Percentiles rank a stretch among this genome's conserved stretches.
These are phyloP conservation scores for Drosophila lutescens DNA, from an alignment of 2,888 invertebrate genomes.

Conservation along the genomic window DNA sequence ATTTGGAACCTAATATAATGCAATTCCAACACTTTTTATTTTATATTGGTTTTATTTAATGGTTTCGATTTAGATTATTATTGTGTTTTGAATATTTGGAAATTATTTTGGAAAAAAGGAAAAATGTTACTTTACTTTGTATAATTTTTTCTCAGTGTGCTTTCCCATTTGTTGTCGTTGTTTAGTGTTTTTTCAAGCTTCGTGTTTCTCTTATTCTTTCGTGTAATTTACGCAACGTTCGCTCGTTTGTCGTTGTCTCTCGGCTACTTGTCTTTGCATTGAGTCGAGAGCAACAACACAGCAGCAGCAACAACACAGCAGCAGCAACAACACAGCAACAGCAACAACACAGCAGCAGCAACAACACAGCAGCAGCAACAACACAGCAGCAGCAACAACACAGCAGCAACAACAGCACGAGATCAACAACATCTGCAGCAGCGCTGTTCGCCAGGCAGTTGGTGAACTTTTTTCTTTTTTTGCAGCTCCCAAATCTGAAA, in stretches of 20 bases:
- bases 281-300: slow-evolving; percentile 28
- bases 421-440: slow-evolving; percentile 72
- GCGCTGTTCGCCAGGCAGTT: slow-evolving; percentile 44
- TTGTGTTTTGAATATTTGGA: no score
- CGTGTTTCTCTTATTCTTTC: slow-evolving; percentile 39
- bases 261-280: slow-evolving; percentile 68
- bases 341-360: slow-evolving; percentile 66
- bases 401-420: slow-evolving; percentile 44
- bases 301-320: slow-evolving; percentile 3
- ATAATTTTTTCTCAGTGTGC: slow-evolving; percentile 2
- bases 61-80: no score
- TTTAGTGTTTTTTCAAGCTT: slow-evolving; percentile 32
- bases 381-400: background rate
- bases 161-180: slow-evolving; percentile 18
- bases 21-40: no score
- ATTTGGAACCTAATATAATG: no score
- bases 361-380: slow-evolving; percentile 9
- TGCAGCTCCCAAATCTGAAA: slow-evolving; percentile 72
- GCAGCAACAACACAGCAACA: slow-evolving; percentile 5
- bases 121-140: no score
- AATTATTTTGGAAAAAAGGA: no score
- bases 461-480: slow-evolving; percentile 68
- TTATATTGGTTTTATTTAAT: no score
- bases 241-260: slow-evolving; percentile 68
- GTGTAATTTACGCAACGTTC: slow-evolving; percentile 75